These are phyloP conservation scores for Lycophotia porphyrea DNA, from an alignment of 2,888 invertebrate species.

Conservation along the genomic window DNA sequence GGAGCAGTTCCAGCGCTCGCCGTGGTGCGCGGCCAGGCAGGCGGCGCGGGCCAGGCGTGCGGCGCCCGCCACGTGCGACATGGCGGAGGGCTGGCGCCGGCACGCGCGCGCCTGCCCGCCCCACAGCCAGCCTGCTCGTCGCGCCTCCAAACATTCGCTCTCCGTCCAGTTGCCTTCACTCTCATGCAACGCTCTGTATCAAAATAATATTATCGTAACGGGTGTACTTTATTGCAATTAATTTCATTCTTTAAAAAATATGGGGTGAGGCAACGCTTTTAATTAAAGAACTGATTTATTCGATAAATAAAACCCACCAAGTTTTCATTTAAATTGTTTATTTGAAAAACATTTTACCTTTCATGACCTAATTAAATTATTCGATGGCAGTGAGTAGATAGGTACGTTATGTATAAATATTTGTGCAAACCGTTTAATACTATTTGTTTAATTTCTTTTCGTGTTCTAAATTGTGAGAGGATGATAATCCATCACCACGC, in stretches of 20 bases:
- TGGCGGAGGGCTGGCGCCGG: slow-evolving; percentile 92
- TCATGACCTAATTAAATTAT: slow-evolving; percentile 43
- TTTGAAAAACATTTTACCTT: slow-evolving; percentile 45
- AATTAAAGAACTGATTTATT: slow-evolving; percentile 30
- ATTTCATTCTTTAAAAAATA: slow-evolving; percentile 18
- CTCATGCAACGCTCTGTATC: slow-evolving; percentile 82
- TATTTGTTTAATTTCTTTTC: slow-evolving; percentile 73
- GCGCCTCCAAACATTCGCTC: slow-evolving; percentile 82
- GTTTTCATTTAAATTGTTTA: slow-evolving; percentile 51
- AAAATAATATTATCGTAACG: slow-evolving; percentile 43
- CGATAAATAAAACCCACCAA: slow-evolving; percentile 54
- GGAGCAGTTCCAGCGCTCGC: slow-evolving; percentile 96
- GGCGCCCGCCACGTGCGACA: slow-evolving; percentile 94
- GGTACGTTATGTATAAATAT: slow-evolving; percentile 53
- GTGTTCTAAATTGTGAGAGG: slow-evolving; percentile 69
- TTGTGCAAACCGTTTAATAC: slow-evolving; percentile 47
- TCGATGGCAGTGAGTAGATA: slow-evolving; percentile 62
- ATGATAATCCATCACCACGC: slow-evolving; percentile 74
- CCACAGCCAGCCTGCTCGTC: slow-evolving; percentile 89
- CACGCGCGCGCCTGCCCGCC: slow-evolving; percentile 92
- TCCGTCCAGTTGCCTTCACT: slow-evolving; percentile 88
- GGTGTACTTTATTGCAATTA: slow-evolving; percentile 29
- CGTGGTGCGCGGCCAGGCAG: slow-evolving; percentile 93
- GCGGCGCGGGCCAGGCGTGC: slow-evolving; percentile 92
- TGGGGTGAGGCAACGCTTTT: slow-evolving; percentile 17